A percentile compares a stretch with the other conserved stretches of the same genome.
phyloP scores from a whole-genome alignment of 2,888 invertebrate species.

The Tanytarsus gracilentus region DNA sequence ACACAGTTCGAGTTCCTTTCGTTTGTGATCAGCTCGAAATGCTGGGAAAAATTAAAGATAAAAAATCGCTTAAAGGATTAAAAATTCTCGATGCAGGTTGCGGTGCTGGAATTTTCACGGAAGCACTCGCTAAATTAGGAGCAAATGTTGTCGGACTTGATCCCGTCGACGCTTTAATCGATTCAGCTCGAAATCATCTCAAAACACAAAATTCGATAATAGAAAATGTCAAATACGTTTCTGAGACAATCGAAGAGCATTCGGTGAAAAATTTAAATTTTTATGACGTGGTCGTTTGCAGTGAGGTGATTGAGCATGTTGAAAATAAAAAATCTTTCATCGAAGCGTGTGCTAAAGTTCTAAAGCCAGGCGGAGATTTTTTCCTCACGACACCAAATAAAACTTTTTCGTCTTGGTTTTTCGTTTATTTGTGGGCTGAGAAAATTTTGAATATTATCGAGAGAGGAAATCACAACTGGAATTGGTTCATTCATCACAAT shows the following conservation, averaged over 20 bases:
- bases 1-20: too few relatives aligned
- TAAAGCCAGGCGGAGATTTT: constrained; percentile 55
- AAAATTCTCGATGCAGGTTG: constrained; percentile 83
- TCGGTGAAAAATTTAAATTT: constrained; percentile 41
- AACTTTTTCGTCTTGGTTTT: constrained; percentile 54
- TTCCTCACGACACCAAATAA: constrained; percentile 61
- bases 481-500: not conserved
- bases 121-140: constrained; percentile 66
- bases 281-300: constrained; percentile 78
- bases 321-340: constrained; percentile 61
- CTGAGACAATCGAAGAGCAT: constrained; percentile 47
- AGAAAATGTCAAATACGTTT: constrained; percentile 33
- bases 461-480: constrained; percentile 59
- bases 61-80: constrained; percentile 49
- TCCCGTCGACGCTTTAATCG: constrained; percentile 60
- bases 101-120: constrained; percentile 74
- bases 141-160: constrained; percentile 75
- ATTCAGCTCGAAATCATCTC: constrained; percentile 56
- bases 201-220: too few relatives aligned
- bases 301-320: constrained; percentile 87
- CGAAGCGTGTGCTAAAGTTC: constrained; percentile 50
- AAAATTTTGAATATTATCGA: constrained; percentile 64
- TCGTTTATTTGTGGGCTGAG: constrained; percentile 67
- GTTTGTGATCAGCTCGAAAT: too few relatives aligned
- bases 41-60: constrained; percentile 34